Conservation (phyloP, 2,113 vertebrate genomes). For the Bubalus kerabau region DNA sequence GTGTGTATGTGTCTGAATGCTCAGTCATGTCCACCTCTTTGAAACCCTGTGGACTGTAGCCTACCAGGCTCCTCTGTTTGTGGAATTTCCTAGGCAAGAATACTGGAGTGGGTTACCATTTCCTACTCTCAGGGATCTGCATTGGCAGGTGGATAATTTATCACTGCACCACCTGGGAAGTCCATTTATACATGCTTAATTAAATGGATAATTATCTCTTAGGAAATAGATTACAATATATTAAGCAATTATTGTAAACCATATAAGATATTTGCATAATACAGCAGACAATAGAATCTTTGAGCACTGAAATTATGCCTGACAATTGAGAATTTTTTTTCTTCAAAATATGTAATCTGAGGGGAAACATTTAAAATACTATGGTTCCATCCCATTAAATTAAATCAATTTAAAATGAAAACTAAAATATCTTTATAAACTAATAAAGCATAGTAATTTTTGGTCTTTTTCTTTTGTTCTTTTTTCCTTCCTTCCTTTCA, state of each 20-base stretch:
- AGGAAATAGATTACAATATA: not conserved
- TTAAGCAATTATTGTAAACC: not conserved
- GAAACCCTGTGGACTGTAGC: not conserved
- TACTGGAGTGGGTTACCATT: not conserved
- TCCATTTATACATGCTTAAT: not conserved
- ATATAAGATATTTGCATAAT: conserved; percentile 33
- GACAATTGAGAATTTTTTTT: conserved; percentile 58
- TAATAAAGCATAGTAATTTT: not conserved
- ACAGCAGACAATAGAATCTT: conserved; percentile 20
- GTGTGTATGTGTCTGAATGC: not conserved
- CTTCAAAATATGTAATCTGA: conserved; percentile 53
- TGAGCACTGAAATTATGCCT: conserved; percentile 41
- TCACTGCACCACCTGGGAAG: not conserved
- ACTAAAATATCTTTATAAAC: conserved; percentile 62
- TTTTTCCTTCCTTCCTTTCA: not conserved
- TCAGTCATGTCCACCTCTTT: not conserved
- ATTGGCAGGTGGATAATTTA: not conserved
- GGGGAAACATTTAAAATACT: conserved; percentile 62
- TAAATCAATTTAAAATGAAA: conserved; percentile 62
- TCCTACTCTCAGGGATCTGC: not conserved
- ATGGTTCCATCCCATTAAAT: conserved; percentile 52
- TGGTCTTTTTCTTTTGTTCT: not conserved
- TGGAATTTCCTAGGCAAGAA: not conserved
- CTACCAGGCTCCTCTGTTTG: not conserved
- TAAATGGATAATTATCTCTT: conserved; percentile 3